phyloP scores from a whole-genome alignment of 35 echinoderm and acorn worm species.

The Diadema setosum region DNA sequence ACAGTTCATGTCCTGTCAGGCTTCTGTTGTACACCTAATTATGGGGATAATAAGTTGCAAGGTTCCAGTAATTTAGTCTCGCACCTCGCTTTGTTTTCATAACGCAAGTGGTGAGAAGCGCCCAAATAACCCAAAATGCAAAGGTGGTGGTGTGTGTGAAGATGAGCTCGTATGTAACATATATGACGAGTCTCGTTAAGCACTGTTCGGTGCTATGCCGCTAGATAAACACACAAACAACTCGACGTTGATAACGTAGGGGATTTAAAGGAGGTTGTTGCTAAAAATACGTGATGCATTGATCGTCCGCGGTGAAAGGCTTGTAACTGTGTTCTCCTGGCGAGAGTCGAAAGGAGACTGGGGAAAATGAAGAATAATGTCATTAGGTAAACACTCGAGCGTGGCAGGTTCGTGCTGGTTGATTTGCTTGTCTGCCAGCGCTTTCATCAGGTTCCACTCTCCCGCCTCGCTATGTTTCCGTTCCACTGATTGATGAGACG shows the following conservation, averaged over 20 bases:
- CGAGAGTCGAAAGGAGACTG: neutral
- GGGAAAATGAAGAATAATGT: neutral
- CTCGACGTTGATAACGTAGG: neutral
- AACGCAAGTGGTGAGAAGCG: too few species aligned
- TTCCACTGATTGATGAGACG: neutral
- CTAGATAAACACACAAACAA: neutral
- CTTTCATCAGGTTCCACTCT: neutral
- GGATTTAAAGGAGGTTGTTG: neutral
- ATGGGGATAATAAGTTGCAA: too few species aligned
- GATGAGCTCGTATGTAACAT: too few species aligned
- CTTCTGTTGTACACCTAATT: too few species aligned
- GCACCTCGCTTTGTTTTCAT: too few species aligned
- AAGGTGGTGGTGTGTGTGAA: too few species aligned
- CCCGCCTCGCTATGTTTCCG: neutral
- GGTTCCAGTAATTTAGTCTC: too few species aligned
- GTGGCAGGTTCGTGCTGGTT: neutral
- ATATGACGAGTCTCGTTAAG: too few species aligned
- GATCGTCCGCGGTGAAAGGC: neutral
- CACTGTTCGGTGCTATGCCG: too few species aligned
- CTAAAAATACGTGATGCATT: slow-evolving; percentile 10
- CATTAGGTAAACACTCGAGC: neutral
- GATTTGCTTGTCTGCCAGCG: neutral
- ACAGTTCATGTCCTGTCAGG: too few species aligned
- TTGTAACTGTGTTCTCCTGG: neutral
- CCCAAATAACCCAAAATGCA: too few species aligned